These are phyloP conservation scores for Cephalopachus bancanus DNA, from an alignment of 2,797 vertebrate species.

Conservation along the genomic window DNA sequence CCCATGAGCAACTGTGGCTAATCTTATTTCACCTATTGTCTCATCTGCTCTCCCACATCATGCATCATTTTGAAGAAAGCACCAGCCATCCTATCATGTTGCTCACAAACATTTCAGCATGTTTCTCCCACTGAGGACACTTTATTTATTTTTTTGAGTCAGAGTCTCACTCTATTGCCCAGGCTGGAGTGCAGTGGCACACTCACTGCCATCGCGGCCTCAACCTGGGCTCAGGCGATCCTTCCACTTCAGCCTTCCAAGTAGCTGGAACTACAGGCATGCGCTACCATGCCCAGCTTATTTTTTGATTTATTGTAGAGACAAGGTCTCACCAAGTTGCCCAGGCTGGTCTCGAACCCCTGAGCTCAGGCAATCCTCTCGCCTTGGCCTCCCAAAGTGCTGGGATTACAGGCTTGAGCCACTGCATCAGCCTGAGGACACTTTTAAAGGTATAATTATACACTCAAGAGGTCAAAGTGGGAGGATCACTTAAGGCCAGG, in stretches of 20 bases:
- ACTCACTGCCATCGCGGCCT: neutral
- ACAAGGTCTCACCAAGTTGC: neutral
- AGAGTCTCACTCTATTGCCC: neutral
- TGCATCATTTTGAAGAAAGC: slow-evolving; percentile 21
- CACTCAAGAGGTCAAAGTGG: neutral
- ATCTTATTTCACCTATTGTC: neutral
- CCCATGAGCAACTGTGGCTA: neutral
- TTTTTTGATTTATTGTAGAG: neutral
- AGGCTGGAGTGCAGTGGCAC: neutral
- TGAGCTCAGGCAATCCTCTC: neutral
- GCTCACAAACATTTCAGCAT: neutral
- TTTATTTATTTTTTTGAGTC: neutral
- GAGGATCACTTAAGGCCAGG: neutral
- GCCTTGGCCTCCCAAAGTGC: neutral
- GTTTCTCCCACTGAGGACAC: neutral
- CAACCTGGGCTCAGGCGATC: neutral
- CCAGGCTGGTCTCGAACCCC: neutral
- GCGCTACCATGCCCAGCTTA: neutral
- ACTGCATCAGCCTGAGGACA: neutral
- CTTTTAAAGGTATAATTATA: neutral
- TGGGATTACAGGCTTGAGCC: neutral
- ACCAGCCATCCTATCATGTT: neutral
- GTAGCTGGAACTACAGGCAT: neutral
- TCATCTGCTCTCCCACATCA: neutral
- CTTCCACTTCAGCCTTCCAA: neutral